These are phyloP conservation scores for Cephus pygmeus DNA, from an alignment of 2,888 invertebrate genomes.

Conservation along the genomic window DNA sequence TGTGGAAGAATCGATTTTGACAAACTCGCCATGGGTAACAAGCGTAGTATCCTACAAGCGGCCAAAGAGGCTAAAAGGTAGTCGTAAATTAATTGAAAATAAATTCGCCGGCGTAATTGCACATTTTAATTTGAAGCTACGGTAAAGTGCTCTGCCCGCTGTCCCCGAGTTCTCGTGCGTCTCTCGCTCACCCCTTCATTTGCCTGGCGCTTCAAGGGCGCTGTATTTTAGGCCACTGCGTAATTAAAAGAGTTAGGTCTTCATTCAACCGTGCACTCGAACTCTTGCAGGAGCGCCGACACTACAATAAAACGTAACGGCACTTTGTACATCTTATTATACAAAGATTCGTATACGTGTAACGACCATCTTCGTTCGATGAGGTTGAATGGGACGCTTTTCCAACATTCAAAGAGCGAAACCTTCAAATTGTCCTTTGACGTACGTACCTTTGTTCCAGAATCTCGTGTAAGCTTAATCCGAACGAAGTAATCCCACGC, in stretches of 20 bases:
- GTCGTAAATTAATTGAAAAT: conserved; percentile 56
- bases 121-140: conserved; percentile 53
- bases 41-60: not conserved
- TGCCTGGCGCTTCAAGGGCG: conserved; percentile 32
- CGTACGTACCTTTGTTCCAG: not conserved
- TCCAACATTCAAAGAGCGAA: not conserved
- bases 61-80: conserved; percentile 34
- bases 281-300: conserved; percentile 16
- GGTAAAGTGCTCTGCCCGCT: conserved; percentile 1
- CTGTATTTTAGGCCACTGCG: conserved; percentile 40
- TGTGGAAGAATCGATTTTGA: not conserved
- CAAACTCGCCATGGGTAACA: not conserved
- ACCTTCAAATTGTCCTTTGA: not conserved
- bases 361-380: not conserved
- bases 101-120: conserved; percentile 52
- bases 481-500: not conserved
- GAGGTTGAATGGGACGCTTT: not conserved
- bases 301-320: conserved; percentile 24
- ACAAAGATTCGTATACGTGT: not conserved
- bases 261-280: conserved; percentile 29
- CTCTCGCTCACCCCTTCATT: conserved; percentile 24
- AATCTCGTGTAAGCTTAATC: not conserved
- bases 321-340: not conserved
- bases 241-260: conserved; percentile 60
- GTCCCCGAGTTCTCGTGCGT: conserved; percentile 7